These are phyloP conservation scores for Spheniscus humboldti DNA, from an alignment of 2,797 vertebrate species.

Conservation along the genomic window DNA sequence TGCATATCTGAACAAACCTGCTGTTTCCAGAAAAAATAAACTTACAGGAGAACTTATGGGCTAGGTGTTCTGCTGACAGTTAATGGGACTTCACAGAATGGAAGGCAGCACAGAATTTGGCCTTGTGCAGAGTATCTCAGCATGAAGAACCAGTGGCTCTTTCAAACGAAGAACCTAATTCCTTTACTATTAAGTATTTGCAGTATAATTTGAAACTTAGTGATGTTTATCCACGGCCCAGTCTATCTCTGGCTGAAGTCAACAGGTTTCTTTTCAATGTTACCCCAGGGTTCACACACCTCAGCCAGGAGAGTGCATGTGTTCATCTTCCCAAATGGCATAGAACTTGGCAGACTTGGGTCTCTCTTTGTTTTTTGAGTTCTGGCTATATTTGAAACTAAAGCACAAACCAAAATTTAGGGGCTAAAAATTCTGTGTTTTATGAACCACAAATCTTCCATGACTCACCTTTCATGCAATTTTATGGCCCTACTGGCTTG, in stretches of 20 bases:
- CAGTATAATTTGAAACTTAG: not conserved
- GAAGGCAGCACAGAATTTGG: not conserved
- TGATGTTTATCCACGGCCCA: not conserved
- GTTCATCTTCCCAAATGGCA: constrained; percentile 19
- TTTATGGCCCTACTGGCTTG: constrained; percentile 26
- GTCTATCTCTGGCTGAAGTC: constrained; percentile 18
- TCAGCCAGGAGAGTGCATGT: not conserved
- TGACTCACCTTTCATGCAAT: constrained; percentile 6
- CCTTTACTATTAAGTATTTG: constrained; percentile 56
- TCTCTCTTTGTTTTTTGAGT: not conserved
- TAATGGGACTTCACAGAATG: not conserved
- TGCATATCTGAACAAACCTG: not conserved
- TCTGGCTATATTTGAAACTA: constrained; percentile 13
- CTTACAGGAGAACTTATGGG: not conserved
- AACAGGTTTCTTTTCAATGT: constrained; percentile 11
- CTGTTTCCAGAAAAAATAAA: constrained; percentile 23
- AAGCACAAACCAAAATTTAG: not conserved
- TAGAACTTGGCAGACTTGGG: not conserved
- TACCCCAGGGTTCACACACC: not conserved
- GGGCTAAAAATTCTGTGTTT: constrained; percentile 4
- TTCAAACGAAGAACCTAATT: constrained; percentile 14
- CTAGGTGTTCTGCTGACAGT: not conserved
- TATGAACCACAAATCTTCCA: constrained; percentile 17
- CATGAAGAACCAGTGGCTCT: constrained; percentile 2
- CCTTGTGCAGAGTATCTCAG: not conserved